A percentile compares a stretch with the other conserved stretches of the same genome.
These are phyloP conservation scores for Grammomys dolichurus DNA, from an alignment of 2,113 vertebrate species.

Conservation along the genomic window DNA sequence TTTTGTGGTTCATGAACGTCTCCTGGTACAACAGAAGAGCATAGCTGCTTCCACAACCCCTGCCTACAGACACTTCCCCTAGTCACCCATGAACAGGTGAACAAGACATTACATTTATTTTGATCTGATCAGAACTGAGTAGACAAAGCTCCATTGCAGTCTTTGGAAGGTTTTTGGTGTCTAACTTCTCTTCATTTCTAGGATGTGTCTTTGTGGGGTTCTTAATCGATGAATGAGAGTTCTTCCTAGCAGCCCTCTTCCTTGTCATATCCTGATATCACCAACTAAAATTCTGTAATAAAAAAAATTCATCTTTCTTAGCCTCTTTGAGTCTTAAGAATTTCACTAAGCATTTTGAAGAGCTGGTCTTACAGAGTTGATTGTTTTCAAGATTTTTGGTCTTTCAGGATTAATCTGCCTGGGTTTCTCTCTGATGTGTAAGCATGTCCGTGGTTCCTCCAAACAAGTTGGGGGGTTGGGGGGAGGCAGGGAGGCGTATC, in stretches of 20 bases:
- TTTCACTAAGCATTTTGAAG: neutral
- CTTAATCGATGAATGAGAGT: neutral
- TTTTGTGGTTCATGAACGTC: no score
- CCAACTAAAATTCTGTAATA: neutral
- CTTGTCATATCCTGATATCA: neutral
- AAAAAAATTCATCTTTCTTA: neutral
- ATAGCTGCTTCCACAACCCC: neutral
- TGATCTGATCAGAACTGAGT: neutral
- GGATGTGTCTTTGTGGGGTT: neutral
- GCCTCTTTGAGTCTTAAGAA: neutral
- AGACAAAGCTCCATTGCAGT: neutral
- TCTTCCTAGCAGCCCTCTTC: neutral
- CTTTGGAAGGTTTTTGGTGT: neutral
- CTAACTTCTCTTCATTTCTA: neutral
- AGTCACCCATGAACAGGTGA: neutral
- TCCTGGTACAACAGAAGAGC: neutral
- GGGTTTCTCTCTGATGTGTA: neutral
- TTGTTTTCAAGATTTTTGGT: neutral
- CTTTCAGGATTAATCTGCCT: neutral
- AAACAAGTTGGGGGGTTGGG: no score
- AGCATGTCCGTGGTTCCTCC: neutral
- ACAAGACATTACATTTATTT: neutral
- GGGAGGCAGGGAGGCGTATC: neutral
- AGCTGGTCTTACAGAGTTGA: neutral
- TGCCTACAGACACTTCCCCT: neutral